Evolutionary conservation across 2,797 vertebrate genomes (phyloP), one percentile per base, ranked within the genome.

Genomic region (Vespertilio murinus): DNA sequence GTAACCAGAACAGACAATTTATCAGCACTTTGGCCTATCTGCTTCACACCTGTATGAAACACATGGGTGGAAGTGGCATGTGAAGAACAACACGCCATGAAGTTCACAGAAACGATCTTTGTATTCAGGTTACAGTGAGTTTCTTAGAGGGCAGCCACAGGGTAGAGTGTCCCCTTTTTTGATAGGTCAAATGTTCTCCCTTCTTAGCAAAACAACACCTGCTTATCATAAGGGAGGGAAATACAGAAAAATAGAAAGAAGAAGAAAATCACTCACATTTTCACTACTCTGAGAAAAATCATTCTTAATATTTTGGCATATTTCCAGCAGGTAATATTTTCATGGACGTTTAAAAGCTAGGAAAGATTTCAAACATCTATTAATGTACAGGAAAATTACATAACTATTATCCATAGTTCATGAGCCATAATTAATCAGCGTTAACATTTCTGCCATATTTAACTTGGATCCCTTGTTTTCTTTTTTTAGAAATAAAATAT

Each of bases 241-340:
- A 77, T 42, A 59, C 3, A 65, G 33, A 52, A 82, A 91, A 80
- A 38, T 45, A 74, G 12, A 91, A 83, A 90, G 40, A 40, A 77
- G 47, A n/a, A 77, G n/a, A 69, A 82, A 83, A 61, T 65, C 47
- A 88, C 23, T 4, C 17, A 9, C 17, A 28, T 90, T 92, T 92
- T 90, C 33, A 84, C 35, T 73, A 3, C 30, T 70, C 49, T n/a
- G 30, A 90, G 49, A 49, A 93, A 93, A 79, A 71, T 22, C 14
- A 42, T n/a, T 93, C 49, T 77, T 74, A 64, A 22, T 88, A 73
- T 83, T 97, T 87, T 73, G 75, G 9, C 61, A 67, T 94, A 69
- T 89, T 93, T 87, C 40, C 45, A 87, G 14, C 35, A 88, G 70
- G 40, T 75, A 81, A 71, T 74, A 67, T 80, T 80, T 83, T 80